These are phyloP conservation scores for Chionoecetes opilio DNA, from an alignment of 1,140 invertebrate species.

Conservation along the genomic window DNA sequence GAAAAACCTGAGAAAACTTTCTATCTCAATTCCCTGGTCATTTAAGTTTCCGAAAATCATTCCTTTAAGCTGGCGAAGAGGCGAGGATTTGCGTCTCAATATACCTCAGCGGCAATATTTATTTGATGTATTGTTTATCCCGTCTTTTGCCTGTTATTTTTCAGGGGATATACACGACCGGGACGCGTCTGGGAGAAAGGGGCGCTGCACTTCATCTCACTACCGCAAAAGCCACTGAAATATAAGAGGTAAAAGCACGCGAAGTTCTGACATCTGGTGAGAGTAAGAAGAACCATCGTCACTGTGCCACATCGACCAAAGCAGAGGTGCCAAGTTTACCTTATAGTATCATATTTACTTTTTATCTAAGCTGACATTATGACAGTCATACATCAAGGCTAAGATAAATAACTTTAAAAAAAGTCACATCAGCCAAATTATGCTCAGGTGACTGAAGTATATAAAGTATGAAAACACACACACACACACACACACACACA, in stretches of 20 bases:
- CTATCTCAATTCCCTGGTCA: not conserved
- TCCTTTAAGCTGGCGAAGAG: not conserved
- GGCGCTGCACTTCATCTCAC: not conserved
- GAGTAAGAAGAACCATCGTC: not conserved
- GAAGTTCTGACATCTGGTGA: not conserved
- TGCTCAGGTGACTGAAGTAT: too few relatives aligned
- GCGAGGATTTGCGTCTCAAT: not conserved
- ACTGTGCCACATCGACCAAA: not conserved
- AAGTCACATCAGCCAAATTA: not conserved
- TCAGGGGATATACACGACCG: not conserved
- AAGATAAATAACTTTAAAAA: not conserved
- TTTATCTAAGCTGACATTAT: not conserved
- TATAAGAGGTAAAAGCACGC: slow-evolving; percentile 19
- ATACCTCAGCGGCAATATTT: not conserved
- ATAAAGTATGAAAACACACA: too few relatives aligned
- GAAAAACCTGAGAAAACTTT: not conserved
- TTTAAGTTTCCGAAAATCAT: not conserved
- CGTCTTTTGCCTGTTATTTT: not conserved
- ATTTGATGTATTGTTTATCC: not conserved
- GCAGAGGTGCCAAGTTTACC: not conserved
- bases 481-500: too few relatives aligned
- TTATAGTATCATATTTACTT: not conserved
- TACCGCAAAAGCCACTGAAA: not conserved
- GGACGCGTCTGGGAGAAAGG: not conserved
- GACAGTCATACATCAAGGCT: not conserved